Base-by-base conservation (phyloP, 2,888 invertebrate species). In the Heliconius hortense region DNA sequence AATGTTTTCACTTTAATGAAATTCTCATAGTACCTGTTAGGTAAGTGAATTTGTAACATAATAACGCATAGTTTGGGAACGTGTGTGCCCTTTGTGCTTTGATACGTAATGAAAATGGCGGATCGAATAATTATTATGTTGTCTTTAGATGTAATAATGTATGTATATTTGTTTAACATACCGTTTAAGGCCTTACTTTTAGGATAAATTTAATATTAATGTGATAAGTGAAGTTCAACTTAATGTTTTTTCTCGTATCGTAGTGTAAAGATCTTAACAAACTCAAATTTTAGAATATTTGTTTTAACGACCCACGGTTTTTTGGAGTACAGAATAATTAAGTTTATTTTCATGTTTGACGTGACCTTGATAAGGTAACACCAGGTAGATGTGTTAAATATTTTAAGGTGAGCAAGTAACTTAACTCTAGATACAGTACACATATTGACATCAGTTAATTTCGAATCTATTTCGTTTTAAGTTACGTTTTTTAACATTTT, bases 1-100 rank as follows among this genome's bases (percentile, higher is more conserved):
- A 79, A 80, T 80, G 80, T 81, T 81, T 81, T 76, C 79, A 64
- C 78, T 77, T 77, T 83, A 84, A 84, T 83, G 83, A 84, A 84
- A 84, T 84, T 84, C 84, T 82, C 83, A 78, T 80, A 82, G 76
- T 73, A 74, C 72, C 74, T 78, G 74, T 76, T 74, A 72, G 53
- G 72, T 75, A 74, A 78, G 76, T 73, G 74, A 69, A 74, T 73
- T 76, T 74, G 76, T 53, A 74, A 75, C 72, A 76, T 70, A 73
- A 73, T 78, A 75, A 69, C 72, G 75, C 75, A 79, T 79, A 77
- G 77, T 77, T 77, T 72, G 59, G 72, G 76, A 70, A 78, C 72
- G 53, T 66, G 74, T 68, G 74, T 68, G 78, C 72, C 73, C 77
- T 79, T 77, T 79, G 78, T 68, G 71, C 70, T 70, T 75, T 75